Evolutionary conservation across 2,797 vertebrate species (phyloP), one percentile per base, ranked within the genome.

Genomic region (Pipistrellus pygmaeus): DNA sequence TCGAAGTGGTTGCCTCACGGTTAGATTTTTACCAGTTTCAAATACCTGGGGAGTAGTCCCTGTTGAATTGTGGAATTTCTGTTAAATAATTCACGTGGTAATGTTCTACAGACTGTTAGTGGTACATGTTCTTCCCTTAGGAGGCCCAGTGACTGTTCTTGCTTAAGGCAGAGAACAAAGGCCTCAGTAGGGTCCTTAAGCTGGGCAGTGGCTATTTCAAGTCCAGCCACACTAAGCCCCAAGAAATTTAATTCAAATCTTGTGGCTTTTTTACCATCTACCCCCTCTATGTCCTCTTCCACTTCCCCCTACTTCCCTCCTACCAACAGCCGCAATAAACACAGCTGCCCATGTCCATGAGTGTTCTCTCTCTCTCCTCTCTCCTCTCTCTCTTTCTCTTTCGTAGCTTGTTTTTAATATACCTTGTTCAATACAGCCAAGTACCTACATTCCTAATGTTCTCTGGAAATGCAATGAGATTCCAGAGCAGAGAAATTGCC

Each of bases 21-120:
- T 89, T 92, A 93, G 88, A 95, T 94, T 97, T 97, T 8, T 3
- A 73, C 53, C 88, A 90, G 94, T 96, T 97, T 95, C 94, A 89
- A 96, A 95, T 86, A 91, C 77, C 73, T 96, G 96, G 83, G 93
- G 97, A 97, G 92, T 82, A 82, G 13, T 97, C 53, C 81, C 73
- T 97, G 75, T 30, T 95, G 69, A 90, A 93, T 68, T 93, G 66
- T 85, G 5, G 97, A 96, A 96, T 96, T 93, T 91, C 76, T 82
- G 12, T 94, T 94, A 95, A 80, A 93, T 95, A 97, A 98, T 97
- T 97, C 96, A 73, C 86, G 95, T 89, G 78, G 78, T 95, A 93
- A 96, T 83, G 80, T 90, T 1, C 85, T 48, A 92, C 53, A 46
- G 92, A 92, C 95, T 77, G 91, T 78, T 87, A 81, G 66, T 96